Conservation (phyloP, 2,797 vertebrate genomes). For the Chelon auratus region DNA sequence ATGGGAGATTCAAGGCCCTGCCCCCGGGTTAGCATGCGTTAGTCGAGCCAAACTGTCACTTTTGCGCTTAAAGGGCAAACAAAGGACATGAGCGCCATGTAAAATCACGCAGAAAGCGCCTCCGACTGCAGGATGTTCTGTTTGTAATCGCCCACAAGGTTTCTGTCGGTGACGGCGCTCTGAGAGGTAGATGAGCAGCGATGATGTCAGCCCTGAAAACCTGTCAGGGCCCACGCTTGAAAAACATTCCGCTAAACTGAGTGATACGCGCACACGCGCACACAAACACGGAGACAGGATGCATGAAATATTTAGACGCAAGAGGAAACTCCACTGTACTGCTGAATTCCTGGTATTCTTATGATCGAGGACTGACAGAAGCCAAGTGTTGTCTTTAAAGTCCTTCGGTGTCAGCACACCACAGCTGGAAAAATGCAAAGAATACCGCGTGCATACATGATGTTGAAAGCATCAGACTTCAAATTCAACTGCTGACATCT, state of each 20-base stretch:
- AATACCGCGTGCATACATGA: background rate
- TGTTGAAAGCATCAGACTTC: background rate
- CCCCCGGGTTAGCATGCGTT: slow-evolving; percentile 16
- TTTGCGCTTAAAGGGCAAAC: background rate
- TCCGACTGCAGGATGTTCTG: background rate
- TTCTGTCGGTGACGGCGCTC: slow-evolving; percentile 15
- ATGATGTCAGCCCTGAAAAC: slow-evolving; percentile 53
- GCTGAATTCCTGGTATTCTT: slow-evolving; percentile 69
- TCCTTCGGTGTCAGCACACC: background rate
- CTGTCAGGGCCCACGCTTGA: slow-evolving; percentile 52
- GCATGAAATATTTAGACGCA: slow-evolving; percentile 65
- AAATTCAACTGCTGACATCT: background rate
- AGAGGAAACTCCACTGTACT: slow-evolving; percentile 62
- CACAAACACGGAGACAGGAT: slow-evolving; percentile 57
- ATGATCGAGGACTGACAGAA: slow-evolving; percentile 18
- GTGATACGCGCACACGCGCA: slow-evolving; percentile 35
- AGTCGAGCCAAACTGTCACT: background rate
- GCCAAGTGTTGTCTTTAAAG: slow-evolving; percentile 43
- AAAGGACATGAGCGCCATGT: background rate
- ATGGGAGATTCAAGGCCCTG: slow-evolving; percentile 21
- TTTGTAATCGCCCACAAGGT: slow-evolving; percentile 34
- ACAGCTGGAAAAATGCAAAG: slow-evolving; percentile 5
- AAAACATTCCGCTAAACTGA: slow-evolving; percentile 55
- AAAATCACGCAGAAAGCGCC: background rate
- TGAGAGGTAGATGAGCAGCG: slow-evolving; percentile 32